Conservation (phyloP, 2,888 invertebrate genomes). For the Drosophila neotestacea region DNA sequence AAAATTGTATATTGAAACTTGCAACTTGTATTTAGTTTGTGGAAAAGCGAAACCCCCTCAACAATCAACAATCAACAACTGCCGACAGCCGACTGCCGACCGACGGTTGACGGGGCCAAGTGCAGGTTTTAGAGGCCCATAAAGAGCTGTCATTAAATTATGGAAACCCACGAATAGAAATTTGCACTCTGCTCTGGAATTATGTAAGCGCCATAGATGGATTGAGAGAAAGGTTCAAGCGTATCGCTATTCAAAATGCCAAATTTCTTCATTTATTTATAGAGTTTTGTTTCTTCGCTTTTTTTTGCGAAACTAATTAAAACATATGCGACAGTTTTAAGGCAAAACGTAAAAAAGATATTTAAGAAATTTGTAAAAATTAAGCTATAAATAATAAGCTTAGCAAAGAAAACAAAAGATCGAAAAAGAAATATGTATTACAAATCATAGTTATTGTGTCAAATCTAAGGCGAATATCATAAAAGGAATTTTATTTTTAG, state of each 20-base stretch:
- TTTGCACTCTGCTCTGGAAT: constrained; percentile 50
- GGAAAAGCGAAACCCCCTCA: constrained; percentile 41
- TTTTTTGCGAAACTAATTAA: constrained; percentile 13
- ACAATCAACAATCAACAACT: constrained; percentile 11
- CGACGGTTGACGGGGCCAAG: constrained; percentile 23
- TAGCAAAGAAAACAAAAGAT: neutral
- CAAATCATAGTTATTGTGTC: constrained; percentile 10
- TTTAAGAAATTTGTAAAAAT: constrained; percentile 3
- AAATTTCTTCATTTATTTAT: constrained; percentile 44
- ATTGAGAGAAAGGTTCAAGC: constrained; percentile 21
- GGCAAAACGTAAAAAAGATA: neutral
- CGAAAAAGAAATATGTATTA: neutral
- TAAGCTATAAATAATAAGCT: neutral
- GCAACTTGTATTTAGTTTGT: constrained; percentile 49
- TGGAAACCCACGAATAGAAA: constrained; percentile 30
- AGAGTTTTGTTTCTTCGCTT: neutral
- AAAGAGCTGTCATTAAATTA: constrained; percentile 61
- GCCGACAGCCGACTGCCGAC: neutral
- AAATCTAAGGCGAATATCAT: neutral
- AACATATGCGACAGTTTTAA: constrained; percentile 8
- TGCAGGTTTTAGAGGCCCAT: constrained; percentile 61
- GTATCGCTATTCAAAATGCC: constrained; percentile 48
- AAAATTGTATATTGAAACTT: constrained; percentile 56
- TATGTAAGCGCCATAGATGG: constrained; percentile 54
- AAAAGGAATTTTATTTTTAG: constrained; percentile 1